Percentiles rank a stretch among this genome's conserved stretches.
These are phyloP conservation scores for Fopius arisanus DNA, from an alignment of 1,140 invertebrate genomes.

Conservation along the genomic window DNA sequence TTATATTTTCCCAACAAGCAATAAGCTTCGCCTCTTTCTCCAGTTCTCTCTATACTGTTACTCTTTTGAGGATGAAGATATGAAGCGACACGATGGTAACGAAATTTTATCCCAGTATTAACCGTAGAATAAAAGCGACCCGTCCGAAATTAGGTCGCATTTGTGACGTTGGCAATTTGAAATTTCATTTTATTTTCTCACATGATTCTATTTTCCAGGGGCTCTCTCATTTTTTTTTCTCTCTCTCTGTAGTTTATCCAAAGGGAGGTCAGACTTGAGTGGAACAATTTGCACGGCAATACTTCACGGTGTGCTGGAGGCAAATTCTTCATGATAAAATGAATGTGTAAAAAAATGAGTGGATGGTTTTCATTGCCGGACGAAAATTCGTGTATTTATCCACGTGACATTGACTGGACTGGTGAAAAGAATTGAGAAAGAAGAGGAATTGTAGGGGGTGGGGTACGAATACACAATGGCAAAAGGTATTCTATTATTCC, in stretches of 20 bases:
- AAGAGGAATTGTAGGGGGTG: conserved; percentile 18
- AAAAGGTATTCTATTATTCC: conserved; percentile 61
- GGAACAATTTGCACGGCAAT: conserved; percentile 20
- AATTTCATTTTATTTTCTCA: neutral
- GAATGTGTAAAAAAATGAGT: neutral
- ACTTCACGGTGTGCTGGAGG: conserved; percentile 11
- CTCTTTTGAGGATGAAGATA: neutral
- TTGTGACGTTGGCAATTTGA: conserved; percentile 2
- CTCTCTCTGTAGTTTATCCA: neutral
- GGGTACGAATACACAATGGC: conserved; percentile 47
- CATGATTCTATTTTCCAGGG: neutral
- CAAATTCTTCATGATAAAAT: neutral
- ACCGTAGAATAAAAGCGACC: conserved; percentile 1
- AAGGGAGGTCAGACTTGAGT: conserved; percentile 6
- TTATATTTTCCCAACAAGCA: neutral
- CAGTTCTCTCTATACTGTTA: neutral
- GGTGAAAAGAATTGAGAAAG: conserved; percentile 2
- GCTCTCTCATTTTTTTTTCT: neutral
- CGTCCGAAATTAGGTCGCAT: conserved; percentile 13
- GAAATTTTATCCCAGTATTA: conserved; percentile 12
- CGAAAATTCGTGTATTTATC: conserved; percentile 9
- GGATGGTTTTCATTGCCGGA: neutral
- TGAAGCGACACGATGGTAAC: neutral
- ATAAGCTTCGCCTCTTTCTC: neutral
- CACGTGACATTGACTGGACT: conserved; percentile 10